phyloP scores from a whole-genome alignment of 2,113 vertebrate genomes.

The Poeciliopsis turrubarensis region DNA sequence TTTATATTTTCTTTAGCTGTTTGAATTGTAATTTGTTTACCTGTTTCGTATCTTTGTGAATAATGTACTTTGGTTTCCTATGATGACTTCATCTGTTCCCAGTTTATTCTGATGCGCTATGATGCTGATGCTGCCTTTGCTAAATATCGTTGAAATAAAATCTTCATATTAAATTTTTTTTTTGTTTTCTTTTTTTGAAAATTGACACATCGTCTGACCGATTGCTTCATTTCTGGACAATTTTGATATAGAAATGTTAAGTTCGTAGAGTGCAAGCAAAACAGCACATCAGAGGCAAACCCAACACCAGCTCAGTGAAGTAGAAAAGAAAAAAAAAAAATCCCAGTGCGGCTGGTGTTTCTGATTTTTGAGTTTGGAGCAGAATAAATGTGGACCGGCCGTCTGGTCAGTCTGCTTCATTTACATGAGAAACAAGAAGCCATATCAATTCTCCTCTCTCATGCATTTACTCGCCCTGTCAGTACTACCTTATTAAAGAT shows the following conservation, averaged over 20 bases:
- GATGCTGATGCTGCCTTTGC: constrained; percentile 10
- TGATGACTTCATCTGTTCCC: not conserved
- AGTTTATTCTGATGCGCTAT: not conserved
- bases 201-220: constrained; percentile 11
- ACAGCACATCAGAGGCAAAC: constrained; percentile 3
- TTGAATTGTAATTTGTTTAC: not conserved
- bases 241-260: constrained; percentile 23
- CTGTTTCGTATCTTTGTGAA: not conserved
- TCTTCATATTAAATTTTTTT: constrained; percentile 33
- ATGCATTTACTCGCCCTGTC: constrained; percentile 60
- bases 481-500: constrained; percentile 65
- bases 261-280: constrained; percentile 15
- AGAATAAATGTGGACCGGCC: constrained; percentile 48
- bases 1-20: constrained; percentile 10
- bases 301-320: constrained; percentile 26
- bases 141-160: constrained; percentile 31
- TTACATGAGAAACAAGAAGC: constrained; percentile 72
- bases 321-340: not conserved
- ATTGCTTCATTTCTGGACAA: constrained; percentile 8
- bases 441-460: constrained; percentile 62
- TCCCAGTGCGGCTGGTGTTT: constrained; percentile 38
- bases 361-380: constrained; percentile 48
- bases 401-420: constrained; percentile 74
- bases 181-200: not conserved
- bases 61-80: constrained; percentile 10